Evolutionary conservation across 2,113 vertebrate species (phyloP).

Genomic region (Dunckerocampus dactyliophorus): DNA sequence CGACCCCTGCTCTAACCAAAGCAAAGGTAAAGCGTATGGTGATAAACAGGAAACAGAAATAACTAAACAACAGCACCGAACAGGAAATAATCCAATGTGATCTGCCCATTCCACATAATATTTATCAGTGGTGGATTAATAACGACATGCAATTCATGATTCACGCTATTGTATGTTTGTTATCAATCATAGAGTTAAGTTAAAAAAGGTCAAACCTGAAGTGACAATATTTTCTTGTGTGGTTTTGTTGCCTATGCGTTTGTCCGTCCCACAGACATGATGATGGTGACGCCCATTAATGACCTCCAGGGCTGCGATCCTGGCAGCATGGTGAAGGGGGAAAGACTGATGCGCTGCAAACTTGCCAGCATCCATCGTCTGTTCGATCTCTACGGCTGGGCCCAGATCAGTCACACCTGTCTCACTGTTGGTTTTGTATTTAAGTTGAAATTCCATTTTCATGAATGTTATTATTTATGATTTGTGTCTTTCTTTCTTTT

Average conservation of each 20-base stretch:
- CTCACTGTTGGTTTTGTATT: slow-evolving; percentile 80
- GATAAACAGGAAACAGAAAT: too few relatives aligned
- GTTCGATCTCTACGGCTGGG: slow-evolving; percentile 93
- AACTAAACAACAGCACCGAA: too few relatives aligned
- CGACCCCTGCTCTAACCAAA: too few relatives aligned
- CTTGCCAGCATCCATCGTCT: slow-evolving; percentile 88
- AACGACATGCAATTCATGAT: too few relatives aligned
- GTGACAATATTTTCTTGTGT: background rate
- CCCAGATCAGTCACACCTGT: slow-evolving; percentile 79
- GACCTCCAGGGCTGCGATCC: slow-evolving; percentile 84
- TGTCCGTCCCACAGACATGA: slow-evolving; percentile 71
- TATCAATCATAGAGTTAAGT: too few relatives aligned
- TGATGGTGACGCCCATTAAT: slow-evolving; percentile 87
- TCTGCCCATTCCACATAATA: too few relatives aligned
- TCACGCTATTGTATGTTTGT: too few relatives aligned
- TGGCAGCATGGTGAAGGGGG: slow-evolving; percentile 84
- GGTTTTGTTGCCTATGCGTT: background rate
- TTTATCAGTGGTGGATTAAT: too few relatives aligned
- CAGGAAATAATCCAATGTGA: too few relatives aligned
- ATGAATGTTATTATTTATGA: background rate
- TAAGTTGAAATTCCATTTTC: background rate
- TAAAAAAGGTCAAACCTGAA: background rate
- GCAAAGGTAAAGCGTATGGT: too few relatives aligned
- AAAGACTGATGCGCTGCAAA: slow-evolving; percentile 93
- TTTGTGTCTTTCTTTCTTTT: background rate